phyloP scores from a whole-genome alignment of 1,140 invertebrate genomes.

The Triops longicaudatus region DNA sequence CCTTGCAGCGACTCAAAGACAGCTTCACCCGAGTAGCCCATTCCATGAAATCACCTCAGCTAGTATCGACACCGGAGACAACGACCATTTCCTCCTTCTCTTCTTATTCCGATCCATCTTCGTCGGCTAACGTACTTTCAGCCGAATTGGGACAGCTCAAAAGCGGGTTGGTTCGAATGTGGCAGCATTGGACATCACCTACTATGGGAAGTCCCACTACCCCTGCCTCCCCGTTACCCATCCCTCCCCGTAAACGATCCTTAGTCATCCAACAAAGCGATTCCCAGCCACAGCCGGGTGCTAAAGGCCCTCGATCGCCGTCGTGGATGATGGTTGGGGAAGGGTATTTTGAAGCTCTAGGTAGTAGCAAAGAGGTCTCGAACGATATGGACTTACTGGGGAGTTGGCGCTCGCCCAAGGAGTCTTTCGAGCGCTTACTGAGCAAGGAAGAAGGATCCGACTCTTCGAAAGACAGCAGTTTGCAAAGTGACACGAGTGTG shows the following conservation, averaged over 20 bases:
- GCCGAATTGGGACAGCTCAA: neutral
- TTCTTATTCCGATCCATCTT: no score
- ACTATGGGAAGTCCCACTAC: neutral
- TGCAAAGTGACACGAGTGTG: constrained; percentile 85
- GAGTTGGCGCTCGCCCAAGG: constrained; percentile 20
- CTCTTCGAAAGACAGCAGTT: constrained; percentile 77
- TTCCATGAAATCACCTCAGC: constrained; percentile 4
- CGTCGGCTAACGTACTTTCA: neutral
- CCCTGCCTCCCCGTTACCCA: neutral
- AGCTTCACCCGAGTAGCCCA: constrained; percentile 19
- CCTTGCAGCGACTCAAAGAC: constrained; percentile 20
- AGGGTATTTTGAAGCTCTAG: neutral
- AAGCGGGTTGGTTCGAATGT: constrained; percentile 3
- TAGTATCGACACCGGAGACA: neutral
- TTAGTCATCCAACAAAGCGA: neutral
- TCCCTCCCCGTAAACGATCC: neutral
- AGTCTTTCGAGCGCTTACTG: constrained; percentile 47
- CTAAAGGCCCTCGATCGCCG: neutral
- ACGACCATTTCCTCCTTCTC: neutral
- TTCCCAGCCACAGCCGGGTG: neutral
- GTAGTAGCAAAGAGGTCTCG: constrained; percentile 1
- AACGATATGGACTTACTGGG: constrained; percentile 18
- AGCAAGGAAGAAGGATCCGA: constrained; percentile 78
- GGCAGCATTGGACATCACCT: neutral
- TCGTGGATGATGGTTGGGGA: neutral